Percentiles rank a stretch among this genome's conserved stretches.
Evolutionary conservation across 2,797 vertebrate genomes (phyloP).

Genomic region (Peromyscus nudipes): DNA sequence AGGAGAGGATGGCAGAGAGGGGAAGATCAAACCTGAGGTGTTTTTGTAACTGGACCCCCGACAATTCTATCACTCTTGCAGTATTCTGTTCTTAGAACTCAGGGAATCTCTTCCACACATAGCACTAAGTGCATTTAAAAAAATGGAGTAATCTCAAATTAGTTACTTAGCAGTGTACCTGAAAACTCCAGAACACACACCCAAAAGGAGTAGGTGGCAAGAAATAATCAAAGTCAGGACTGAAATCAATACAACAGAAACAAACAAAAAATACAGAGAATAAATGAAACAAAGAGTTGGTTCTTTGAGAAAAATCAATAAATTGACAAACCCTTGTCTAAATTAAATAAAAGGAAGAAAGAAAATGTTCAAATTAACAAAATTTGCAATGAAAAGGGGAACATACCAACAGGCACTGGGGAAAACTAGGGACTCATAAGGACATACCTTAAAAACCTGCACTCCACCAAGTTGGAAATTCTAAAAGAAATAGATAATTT

Average conservation of each 20-base stretch:
- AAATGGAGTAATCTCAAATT: neutral
- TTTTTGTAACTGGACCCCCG: neutral
- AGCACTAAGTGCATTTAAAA: neutral
- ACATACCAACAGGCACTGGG: neutral
- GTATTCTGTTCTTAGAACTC: neutral
- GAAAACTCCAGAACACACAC: neutral
- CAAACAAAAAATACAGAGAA: neutral
- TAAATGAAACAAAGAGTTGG: neutral
- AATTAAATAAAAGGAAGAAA: neutral
- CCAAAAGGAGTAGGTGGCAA: neutral
- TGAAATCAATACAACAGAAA: neutral
- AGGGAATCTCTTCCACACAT: neutral
- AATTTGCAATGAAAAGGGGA: neutral
- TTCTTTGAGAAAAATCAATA: too few relatives aligned
- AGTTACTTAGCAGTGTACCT: neutral
- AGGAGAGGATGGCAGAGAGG: neutral
- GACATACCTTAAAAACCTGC: neutral
- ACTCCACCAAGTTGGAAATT: neutral
- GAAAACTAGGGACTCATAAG: neutral
- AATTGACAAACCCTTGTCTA: neutral
- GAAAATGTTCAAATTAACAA: neutral
- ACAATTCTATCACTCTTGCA: neutral
- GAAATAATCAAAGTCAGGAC: neutral
- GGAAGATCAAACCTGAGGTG: neutral
- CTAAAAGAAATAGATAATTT: neutral